Conservation (phyloP, 2,888 invertebrate species). For the Steinernema hermaphroditum region DNA sequence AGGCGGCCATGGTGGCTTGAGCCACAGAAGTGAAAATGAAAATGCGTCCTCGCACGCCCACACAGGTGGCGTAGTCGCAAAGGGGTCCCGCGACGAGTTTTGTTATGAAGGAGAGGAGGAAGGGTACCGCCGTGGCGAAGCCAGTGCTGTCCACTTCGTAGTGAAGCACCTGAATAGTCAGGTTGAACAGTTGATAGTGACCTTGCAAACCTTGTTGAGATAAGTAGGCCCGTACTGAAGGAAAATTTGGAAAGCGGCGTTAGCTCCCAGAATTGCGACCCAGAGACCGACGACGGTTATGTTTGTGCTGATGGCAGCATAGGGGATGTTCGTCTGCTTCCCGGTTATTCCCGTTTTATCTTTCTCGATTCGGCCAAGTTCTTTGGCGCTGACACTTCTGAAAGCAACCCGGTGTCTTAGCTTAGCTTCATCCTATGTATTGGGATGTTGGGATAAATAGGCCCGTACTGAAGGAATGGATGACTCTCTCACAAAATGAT, state of each 20-base stretch:
- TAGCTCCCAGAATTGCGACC: neutral
- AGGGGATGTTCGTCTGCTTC: conserved; percentile 34
- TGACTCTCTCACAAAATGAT: no score
- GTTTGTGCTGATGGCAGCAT: conserved; percentile 34
- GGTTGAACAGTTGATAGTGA: no score
- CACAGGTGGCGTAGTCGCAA: neutral
- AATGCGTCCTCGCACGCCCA: conserved; percentile 35
- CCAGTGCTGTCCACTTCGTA: conserved; percentile 17
- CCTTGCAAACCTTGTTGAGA: conserved; percentile 22
- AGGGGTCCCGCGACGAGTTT: conserved; percentile 14
- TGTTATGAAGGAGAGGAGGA: neutral
- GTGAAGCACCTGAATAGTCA: conserved; percentile 1
- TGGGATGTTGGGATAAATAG: conserved; percentile 17
- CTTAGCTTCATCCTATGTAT: no score
- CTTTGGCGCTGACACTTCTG: conserved; percentile 41
- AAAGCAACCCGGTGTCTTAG: no score
- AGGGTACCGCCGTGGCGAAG: conserved; percentile 17
- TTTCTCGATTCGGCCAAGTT: conserved; percentile 36
- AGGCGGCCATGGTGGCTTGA: conserved; percentile 36
- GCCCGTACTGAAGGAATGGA: conserved; percentile 29
- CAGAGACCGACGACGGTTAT: neutral
- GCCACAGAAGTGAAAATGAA: conserved; percentile 42
- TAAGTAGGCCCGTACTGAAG: conserved; percentile 27
- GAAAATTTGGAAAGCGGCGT: conserved; percentile 13
- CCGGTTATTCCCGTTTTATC: conserved; percentile 30